Base-by-base conservation (phyloP, 2,113 vertebrate species). In the Dendropsophus ebraccatus region DNA sequence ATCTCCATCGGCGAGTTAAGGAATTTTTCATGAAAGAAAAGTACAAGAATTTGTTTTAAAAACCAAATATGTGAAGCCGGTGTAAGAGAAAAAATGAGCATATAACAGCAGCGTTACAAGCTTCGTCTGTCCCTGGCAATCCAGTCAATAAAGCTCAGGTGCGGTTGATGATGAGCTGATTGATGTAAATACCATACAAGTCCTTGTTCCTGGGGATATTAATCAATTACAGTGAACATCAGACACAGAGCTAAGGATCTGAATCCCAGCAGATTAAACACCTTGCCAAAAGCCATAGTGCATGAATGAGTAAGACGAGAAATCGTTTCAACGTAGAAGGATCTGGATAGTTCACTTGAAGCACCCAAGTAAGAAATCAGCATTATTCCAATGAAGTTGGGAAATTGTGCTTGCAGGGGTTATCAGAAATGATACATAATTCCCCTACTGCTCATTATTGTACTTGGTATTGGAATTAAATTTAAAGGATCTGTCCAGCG, bases 241-340 rank as follows among this genome's bases (percentile, higher is more conserved):
- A 41, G 67, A 70, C 17, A 41, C 67, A 17, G 17, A 70, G 67
- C 67, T 37, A 70, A 70, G 67, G 32, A 70, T 70, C 19, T 21
- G 67, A 70, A 23, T 70, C 67, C 67, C 67, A 70, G 67, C 35
- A 70, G 67, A 70, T 70, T 70, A 41, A 70, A 70, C 35, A 70
- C 67, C 67, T 70, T 70, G 67, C 67, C 67, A 70, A 70, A 70
- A 70, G 67, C 67, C 35, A 70, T 70, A 70, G 67, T 70, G 67
- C 67, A 70, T 37, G 67, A 41, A 41, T 70, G 67, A 41, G 35
- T 70, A 41, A 70, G 67, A 70, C 32, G 67, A 70, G 32, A 70
- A 70, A 70, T 70, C 67, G 67, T 70, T 69, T 70, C 67, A 70
- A 23, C 30, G 16, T 70, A 70, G 19, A 70, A 70, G 67, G 19